Conservation (phyloP, 64 coral and sea anemone genomes). For the Montipora efflorescens region DNA sequence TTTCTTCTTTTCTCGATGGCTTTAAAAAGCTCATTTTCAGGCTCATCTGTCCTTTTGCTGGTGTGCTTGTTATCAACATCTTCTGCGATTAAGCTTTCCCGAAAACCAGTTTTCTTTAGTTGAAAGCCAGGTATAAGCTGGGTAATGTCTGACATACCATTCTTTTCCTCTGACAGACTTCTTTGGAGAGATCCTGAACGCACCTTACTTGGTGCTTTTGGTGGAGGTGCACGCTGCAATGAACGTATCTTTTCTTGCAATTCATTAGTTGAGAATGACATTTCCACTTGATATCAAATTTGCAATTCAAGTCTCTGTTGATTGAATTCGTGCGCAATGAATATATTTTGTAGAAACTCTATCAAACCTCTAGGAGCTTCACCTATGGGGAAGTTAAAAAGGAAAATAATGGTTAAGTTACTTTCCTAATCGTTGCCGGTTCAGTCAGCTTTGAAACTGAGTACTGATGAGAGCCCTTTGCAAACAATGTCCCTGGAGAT, state of each 20-base stretch:
- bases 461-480: too few relatives aligned
- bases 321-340: background rate
- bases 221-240: constrained; percentile 47
- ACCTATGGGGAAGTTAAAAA: too few relatives aligned
- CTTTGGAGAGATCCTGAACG: background rate
- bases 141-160: background rate
- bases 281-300: background rate
- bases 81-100: constrained; percentile 65
- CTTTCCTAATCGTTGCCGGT: too few relatives aligned
- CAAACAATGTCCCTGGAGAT: too few relatives aligned
- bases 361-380: too few relatives aligned
- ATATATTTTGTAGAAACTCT: too few relatives aligned
- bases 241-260: background rate
- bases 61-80: constrained; percentile 22
- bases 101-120: constrained; percentile 58
- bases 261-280: constrained; percentile 41
- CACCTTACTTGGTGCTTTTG: constrained; percentile 10
- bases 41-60: background rate
- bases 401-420: too few relatives aligned
- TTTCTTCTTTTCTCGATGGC: background rate
- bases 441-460: too few relatives aligned
- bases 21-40: constrained; percentile 38
- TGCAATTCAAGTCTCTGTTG: background rate
- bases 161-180: background rate
- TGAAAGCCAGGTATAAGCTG: constrained; percentile 31